Evolutionary conservation across 2,113 vertebrate genomes (phyloP), one percentile per base, ranked within the genome.

Genomic region (Athene cunicularia): DNA sequence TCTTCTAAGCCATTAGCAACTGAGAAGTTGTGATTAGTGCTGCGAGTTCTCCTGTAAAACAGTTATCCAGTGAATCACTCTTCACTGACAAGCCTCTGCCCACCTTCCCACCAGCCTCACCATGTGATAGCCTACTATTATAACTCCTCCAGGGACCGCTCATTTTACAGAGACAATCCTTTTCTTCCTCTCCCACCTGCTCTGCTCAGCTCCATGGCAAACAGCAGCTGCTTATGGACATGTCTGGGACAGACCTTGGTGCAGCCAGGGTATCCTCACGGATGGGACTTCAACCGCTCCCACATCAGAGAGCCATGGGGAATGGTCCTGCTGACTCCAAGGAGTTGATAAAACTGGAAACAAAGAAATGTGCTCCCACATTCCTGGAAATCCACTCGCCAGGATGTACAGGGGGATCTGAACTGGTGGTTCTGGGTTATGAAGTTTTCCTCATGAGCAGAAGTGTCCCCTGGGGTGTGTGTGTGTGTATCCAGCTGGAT

Each of bases 41-140:
- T 73, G 71, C 0, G 1, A 88, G 91, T 50, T 96, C 94, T 95
- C 75, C 80, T 63, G 72, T 72, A 76, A 86, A 95, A 91, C 80
- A 58, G 91, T 88, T 91, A 89, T n/a, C 76, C 63, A 77, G 86
- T 96, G 96, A 96, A 95, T 96, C 91, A 94, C 55, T 95, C 83
- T 80, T 77, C 72, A 64, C 47, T 95, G 91, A 83, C 80, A 90
- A 73, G 80, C 55, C 68, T 66, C 95, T 94, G 88, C 88, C 75
- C 91, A 95, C 85, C 90, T 93, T 93, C 92, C 59, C 94, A 92
- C 75, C 80, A 91, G 82, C 59, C 50, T 92, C 88, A 58, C 50
- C 28, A 18, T 87, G 63, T 86, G 73, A 95, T 80, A 96, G n/a
- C 91, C 83, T 91, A 5, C 72, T 70, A 83, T 95, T 90, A 55